Evolutionary conservation across 2,113 vertebrate species (phyloP).

Genomic region (Myiopsitta monachus): DNA sequence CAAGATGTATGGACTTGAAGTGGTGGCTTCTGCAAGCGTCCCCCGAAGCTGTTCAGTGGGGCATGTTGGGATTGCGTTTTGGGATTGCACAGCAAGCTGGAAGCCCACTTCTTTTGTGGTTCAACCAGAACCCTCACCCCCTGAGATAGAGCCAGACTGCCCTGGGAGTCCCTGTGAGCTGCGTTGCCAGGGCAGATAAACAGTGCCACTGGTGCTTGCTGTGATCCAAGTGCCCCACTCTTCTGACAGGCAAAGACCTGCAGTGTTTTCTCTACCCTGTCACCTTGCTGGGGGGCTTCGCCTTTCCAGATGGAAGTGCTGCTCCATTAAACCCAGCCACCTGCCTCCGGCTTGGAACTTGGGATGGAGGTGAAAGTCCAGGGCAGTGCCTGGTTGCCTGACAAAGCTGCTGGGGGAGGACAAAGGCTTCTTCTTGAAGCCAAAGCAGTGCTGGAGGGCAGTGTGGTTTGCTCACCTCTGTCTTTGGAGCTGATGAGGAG

Average conservation of each 20-base stretch:
- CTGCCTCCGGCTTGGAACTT: not conserved
- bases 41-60: not conserved
- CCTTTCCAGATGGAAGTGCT: not conserved
- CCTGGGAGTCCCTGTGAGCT: not conserved
- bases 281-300: not conserved
- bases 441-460: not conserved
- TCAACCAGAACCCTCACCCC: not conserved
- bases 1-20: not conserved
- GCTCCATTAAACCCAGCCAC: not conserved
- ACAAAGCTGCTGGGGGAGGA: not conserved
- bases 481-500: not conserved
- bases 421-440: not conserved
- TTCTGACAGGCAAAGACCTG: rapidly evolving
- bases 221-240: rapidly evolving
- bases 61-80: rapidly evolving
- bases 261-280: rapidly evolving
- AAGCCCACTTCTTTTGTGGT: not conserved
- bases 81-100: not conserved
- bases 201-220: not conserved
- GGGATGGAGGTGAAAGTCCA: not conserved
- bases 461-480: not conserved
- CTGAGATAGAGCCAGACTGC: not conserved
- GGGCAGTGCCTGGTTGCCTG: not conserved
- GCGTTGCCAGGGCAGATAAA: not conserved
- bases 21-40: not conserved